These are phyloP conservation scores for Pipra filicauda DNA, from an alignment of 2,113 vertebrate species.

Conservation along the genomic window DNA sequence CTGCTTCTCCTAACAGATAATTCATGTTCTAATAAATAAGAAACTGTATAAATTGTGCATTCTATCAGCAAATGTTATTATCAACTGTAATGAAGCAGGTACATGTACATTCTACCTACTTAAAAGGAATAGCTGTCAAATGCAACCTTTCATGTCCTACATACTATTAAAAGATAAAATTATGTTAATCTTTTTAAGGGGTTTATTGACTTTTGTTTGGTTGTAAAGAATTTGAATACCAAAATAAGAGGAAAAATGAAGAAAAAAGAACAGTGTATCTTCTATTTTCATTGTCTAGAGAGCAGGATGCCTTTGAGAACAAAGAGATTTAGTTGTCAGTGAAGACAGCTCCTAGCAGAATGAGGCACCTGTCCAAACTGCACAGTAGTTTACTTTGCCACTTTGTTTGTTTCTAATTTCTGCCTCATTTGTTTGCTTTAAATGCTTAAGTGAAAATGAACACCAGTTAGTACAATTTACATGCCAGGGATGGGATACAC, in stretches of 20 bases:
- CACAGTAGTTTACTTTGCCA: background rate
- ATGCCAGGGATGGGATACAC: background rate
- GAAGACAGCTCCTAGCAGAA: background rate
- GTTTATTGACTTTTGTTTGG: background rate
- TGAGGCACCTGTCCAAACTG: background rate
- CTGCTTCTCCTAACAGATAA: background rate
- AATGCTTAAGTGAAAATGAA: background rate
- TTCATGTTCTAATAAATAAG: background rate
- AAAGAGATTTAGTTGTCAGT: background rate
- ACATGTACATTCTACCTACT: background rate
- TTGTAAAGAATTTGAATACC: background rate
- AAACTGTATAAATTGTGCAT: background rate
- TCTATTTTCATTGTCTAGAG: background rate
- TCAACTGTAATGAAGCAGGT: background rate
- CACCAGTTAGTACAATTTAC: background rate
- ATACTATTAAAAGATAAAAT: background rate
- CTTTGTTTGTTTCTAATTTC: background rate
- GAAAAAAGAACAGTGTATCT: background rate
- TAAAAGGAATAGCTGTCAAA: background rate
- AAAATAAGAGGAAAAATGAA: background rate
- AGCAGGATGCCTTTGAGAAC: background rate
- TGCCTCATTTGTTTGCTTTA: background rate
- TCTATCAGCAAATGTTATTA: background rate
- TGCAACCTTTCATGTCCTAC: background rate
- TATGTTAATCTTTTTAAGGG: background rate